Percentiles rank a stretch among this genome's conserved stretches.
Conservation (phyloP, 2,888 invertebrate genomes). For the Agonopterix arenella region DNA sequence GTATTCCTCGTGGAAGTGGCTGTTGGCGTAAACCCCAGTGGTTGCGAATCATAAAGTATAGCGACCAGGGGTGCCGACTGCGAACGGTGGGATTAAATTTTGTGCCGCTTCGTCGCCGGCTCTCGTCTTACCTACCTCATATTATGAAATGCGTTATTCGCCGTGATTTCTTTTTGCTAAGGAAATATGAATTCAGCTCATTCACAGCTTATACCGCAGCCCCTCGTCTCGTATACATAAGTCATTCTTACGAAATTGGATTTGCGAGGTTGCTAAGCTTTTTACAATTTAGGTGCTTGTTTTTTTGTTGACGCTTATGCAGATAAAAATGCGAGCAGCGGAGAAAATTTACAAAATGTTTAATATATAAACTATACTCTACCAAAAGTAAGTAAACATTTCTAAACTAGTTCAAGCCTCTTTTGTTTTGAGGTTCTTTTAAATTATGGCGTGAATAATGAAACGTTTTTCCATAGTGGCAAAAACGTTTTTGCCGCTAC, state of each 20-base stretch:
- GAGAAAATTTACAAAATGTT: too few species aligned
- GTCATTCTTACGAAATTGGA: constrained; percentile 33
- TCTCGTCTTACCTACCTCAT: constrained; percentile 20
- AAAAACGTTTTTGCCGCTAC: constrained; percentile 27
- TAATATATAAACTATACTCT: too few species aligned
- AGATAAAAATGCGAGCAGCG: too few species aligned
- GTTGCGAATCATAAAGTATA: constrained; percentile 14
- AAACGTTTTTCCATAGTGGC: constrained; percentile 16
- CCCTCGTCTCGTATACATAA: constrained; percentile 23
- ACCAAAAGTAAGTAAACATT: too few species aligned
- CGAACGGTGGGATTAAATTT: constrained; percentile 29
- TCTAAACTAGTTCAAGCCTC: too few species aligned
- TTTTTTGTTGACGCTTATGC: background rate
- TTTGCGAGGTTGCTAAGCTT: constrained; percentile 21
- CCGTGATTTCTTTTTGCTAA: constrained; percentile 27
- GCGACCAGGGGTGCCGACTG: constrained; percentile 8
- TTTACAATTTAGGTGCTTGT: constrained; percentile 13
- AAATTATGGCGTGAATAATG: constrained; percentile 29
- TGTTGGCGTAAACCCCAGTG: constrained; percentile 6
- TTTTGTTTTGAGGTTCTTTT: constrained; percentile 28
- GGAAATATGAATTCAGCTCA: constrained; percentile 29
- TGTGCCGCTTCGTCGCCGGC: constrained; percentile 23
- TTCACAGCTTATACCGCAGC: constrained; percentile 23
- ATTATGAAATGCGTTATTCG: constrained; percentile 31
- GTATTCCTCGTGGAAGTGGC: constrained; percentile 3